These are phyloP conservation scores for Conomelus anceps DNA, from an alignment of 2,888 invertebrate species.

Conservation along the genomic window DNA sequence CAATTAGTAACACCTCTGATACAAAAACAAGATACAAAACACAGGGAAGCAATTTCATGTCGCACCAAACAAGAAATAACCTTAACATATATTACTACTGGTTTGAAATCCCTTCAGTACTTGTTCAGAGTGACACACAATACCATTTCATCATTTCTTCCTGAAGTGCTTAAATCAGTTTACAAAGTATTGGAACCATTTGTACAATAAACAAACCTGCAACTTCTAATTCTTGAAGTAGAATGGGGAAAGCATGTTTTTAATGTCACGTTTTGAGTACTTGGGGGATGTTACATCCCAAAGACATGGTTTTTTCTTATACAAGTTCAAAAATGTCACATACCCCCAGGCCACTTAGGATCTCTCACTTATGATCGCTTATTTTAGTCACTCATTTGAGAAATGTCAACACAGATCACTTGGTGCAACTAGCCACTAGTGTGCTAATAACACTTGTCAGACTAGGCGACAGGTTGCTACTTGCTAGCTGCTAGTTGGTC, in stretches of 20 bases:
- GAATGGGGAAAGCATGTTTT: conserved; percentile 3
- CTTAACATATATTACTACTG: no score
- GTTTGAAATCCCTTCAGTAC: no score
- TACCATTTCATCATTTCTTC: no score
- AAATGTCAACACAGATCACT: background rate
- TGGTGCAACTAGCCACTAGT: no score
- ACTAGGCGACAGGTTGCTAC: conserved; percentile 19
- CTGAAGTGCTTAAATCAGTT: no score
- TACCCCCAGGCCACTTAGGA: no score
- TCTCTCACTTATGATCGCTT: conserved; percentile 11
- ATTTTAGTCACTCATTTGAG: background rate
- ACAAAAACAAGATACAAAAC: no score
- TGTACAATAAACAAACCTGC: conserved; percentile 3
- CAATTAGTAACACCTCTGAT: no score
- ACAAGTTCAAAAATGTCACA: conserved; percentile 13
- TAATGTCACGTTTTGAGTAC: conserved; percentile 13
- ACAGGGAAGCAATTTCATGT: no score
- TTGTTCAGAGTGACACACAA: no score
- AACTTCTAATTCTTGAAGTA: conserved; percentile 11
- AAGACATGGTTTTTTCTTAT: conserved; percentile 12
- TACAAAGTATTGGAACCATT: no score
- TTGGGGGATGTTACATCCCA: conserved; percentile 13
- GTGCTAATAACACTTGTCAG: conserved; percentile 13
- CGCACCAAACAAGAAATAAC: no score
- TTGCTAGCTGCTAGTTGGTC: conserved; percentile 20